Base-by-base conservation (phyloP, 2,797 vertebrate species). In the Nannoperca australis region DNA sequence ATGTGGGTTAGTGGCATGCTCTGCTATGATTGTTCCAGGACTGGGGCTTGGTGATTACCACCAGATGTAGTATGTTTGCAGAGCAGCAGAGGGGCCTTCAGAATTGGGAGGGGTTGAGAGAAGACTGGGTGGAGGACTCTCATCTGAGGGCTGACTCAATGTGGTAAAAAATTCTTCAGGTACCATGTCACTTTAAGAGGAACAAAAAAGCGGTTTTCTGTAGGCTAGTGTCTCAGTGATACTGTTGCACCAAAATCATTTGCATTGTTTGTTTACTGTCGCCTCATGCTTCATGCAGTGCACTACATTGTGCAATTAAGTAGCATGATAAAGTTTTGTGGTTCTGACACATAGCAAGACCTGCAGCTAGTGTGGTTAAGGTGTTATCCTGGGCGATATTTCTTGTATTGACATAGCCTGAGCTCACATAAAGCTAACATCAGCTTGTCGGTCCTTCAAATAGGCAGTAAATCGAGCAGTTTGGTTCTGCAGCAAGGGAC, bases 1-100 rank as follows among this genome's bases (percentile, higher is more conserved):
- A 85, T 83, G 70, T 83, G 74, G 63, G 73, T 82, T 79, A 71
- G 69, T 70, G 78, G 77, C 67, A 50, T 55, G 44, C 62, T 63
- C 49, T 58, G 59, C 53, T 59, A 27, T 47, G 49, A 70, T 62
- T 66, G 70, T 74, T 82, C 47, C 55, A 55, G 53, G 60, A 18
- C 44, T 27, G 44, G 30, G 45, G 58, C 42, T 36, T 56, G 50
- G 17, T 91, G 83, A 93, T 93, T 83, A 73, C 36, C 82, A 73
- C 83, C 91, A 94, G 89, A 93, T 94, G 91, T 91, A 76, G 69
- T 47, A 20, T 83, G 72, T 88, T 85, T 86, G 75, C 54, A 60
- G 68, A 75, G 51, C 76, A 64, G 61, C 51, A 69, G 50, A 78
- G 34, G 9, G 56, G 70, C 64, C 24, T 58, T 83, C 36, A 73